Evolutionary conservation across 2,113 vertebrate genomes (phyloP), one percentile per base, ranked within the genome.

Genomic region (Callocephalon fimbriatum): DNA sequence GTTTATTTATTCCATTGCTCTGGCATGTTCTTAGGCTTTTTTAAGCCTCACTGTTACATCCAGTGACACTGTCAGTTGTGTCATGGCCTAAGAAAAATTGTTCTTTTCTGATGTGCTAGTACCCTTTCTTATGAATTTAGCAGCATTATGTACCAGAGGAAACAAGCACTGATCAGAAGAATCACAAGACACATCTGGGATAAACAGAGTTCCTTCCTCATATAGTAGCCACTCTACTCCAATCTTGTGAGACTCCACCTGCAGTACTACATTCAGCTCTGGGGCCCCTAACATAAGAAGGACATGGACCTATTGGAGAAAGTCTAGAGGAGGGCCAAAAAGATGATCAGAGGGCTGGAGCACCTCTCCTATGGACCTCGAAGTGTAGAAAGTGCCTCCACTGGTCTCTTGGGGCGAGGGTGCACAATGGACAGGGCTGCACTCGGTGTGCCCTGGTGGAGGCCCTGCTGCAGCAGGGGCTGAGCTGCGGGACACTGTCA

Each of bases 1-100:
- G 84, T 96, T 91, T 96, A 86, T 93, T 93, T 86, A 67, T 86
- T 77, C 59, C 15, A 42, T 59, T 77, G 14, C 54, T 77, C 47
- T 84, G 32, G 35, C 32, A 45, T 77, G 72, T 44, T 82, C n/a
- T 48, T 88, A 86, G 56, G 45, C 15, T 29, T 77, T 72, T 84
- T 47, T 35, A 75, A 89, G 32, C 32, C 32, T 71, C 72, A 84
- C 35, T 1, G 1, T 88, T 91, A 80, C 71, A 63, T 37, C 74
- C 78, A 95, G 62, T 80, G 88, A 84, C 79, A 67, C 29, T 88
- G 83, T 50, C 94, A 84, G 15, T 27, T 88, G 35, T 74, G 78
- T 76, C 62, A 53, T 8, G 10, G 54, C 25, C 74, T 40, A 51
- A 76, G 78, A 96, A 15, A 95, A 96, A 88, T 62, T 45, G 74